Percentiles rank a stretch among this genome's conserved stretches.
These are phyloP conservation scores for Cygnus buccinator DNA, from an alignment of 2,113 vertebrate species.

Conservation along the genomic window DNA sequence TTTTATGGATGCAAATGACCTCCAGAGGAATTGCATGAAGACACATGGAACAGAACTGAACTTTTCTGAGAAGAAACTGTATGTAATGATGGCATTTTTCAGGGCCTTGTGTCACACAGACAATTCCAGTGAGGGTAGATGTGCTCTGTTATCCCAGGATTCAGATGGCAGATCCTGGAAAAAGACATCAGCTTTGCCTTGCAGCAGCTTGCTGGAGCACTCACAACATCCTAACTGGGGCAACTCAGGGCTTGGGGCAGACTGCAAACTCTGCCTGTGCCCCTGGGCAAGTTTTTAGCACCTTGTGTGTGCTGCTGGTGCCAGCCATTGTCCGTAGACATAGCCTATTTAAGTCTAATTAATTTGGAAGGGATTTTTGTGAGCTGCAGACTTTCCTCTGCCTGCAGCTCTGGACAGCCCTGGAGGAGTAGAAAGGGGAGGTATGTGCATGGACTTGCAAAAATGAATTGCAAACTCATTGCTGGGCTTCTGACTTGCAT, in stretches of 20 bases:
- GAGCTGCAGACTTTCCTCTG: background rate
- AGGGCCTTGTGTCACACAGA: background rate
- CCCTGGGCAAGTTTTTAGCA: background rate
- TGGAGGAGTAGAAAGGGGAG: background rate
- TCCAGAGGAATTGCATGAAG: background rate
- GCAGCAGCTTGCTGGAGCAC: background rate
- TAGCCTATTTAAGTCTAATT: background rate
- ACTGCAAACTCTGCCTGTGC: rapidly evolving
- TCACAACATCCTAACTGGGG: background rate
- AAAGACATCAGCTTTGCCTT: background rate
- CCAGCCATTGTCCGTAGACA: background rate
- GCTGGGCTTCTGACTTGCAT: rapidly evolving
- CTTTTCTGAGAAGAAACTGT: background rate
- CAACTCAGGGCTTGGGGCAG: background rate
- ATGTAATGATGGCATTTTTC: background rate
- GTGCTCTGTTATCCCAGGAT: background rate
- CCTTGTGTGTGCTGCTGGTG: background rate
- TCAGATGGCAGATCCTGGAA: background rate
- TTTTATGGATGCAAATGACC: background rate
- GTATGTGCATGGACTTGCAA: background rate
- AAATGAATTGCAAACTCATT: background rate
- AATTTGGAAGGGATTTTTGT: background rate
- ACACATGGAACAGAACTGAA: background rate
- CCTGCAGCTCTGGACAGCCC: background rate
- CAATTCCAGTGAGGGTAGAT: background rate